Conservation (phyloP, 2,797 vertebrate genomes). For the Alca torda region DNA sequence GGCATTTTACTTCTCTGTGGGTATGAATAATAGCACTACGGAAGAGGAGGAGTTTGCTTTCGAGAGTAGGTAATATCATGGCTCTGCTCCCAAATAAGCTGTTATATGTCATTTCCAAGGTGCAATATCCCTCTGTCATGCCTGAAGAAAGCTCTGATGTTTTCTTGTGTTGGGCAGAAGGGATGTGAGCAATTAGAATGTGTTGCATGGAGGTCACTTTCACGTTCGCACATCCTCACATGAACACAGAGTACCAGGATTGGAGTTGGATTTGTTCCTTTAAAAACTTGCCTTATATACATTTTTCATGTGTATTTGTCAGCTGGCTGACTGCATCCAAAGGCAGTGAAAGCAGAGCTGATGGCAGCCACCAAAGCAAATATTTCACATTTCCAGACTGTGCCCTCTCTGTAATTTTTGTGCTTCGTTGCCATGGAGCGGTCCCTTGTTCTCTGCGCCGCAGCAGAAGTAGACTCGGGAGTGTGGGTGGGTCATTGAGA, state of each 20-base stretch:
- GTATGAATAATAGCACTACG: background rate
- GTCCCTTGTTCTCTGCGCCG: background rate
- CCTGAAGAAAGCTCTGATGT: background rate
- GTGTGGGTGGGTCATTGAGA: constrained; percentile 50
- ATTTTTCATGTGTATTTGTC: background rate
- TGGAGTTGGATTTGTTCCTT: background rate
- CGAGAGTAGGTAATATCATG: background rate
- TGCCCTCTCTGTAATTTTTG: background rate
- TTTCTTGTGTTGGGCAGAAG: background rate
- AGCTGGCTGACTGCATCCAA: background rate
- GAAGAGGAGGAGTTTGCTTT: background rate
- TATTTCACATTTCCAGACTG: background rate
- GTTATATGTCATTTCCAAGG: background rate
- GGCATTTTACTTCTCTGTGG: background rate
- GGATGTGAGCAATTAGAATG: rapidly evolving
- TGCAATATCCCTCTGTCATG: rapidly evolving
- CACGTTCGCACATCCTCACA: rapidly evolving
- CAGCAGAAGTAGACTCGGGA: background rate
- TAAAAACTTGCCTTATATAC: background rate
- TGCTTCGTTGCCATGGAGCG: constrained; percentile 12
- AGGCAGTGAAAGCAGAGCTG: background rate
- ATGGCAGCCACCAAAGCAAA: background rate
- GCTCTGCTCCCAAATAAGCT: background rate
- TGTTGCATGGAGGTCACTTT: background rate
- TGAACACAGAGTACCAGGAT: background rate